phyloP scores from a whole-genome alignment of 1,140 invertebrate species.

The Lamellibrachia luymesi region DNA sequence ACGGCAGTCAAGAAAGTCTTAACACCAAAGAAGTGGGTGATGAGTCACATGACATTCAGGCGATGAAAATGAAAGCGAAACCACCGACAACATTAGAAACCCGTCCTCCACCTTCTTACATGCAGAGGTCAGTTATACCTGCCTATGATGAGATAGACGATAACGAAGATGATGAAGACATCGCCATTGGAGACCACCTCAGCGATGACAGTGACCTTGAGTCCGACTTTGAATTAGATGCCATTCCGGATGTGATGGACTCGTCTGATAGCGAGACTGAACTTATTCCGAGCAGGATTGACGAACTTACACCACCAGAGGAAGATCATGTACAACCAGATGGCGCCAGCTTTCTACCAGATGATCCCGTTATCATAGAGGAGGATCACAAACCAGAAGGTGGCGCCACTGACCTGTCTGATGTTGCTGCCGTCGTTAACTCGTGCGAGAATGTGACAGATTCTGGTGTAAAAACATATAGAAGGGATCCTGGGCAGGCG shows the following conservation, averaged over 20 bases:
- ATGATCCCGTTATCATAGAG: neutral
- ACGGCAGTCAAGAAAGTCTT: neutral
- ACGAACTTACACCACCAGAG: neutral
- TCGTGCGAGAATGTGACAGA: neutral
- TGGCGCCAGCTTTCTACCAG: neutral
- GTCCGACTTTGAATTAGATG: slow-evolving; percentile 33
- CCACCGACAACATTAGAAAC: neutral
- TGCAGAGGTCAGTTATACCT: neutral
- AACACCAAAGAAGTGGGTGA: neutral
- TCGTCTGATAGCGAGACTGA: neutral
- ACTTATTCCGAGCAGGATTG: neutral
- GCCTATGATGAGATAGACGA: neutral
- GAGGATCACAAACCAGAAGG: neutral
- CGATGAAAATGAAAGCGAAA: neutral
- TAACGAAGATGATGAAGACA: slow-evolving; percentile 6
- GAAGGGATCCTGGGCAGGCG: neutral
- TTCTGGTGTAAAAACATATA: neutral
- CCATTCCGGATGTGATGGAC: slow-evolving; percentile 2
- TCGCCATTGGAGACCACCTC: neutral
- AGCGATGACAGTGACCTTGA: slow-evolving; percentile 29
- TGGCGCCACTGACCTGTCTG: neutral
- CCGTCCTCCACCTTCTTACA: neutral
- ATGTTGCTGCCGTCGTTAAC: neutral
- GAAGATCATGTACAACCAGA: neutral
- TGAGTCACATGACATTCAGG: neutral